phyloP scores from a whole-genome alignment of 2,797 vertebrate species.

The Siniperca undulata region DNA sequence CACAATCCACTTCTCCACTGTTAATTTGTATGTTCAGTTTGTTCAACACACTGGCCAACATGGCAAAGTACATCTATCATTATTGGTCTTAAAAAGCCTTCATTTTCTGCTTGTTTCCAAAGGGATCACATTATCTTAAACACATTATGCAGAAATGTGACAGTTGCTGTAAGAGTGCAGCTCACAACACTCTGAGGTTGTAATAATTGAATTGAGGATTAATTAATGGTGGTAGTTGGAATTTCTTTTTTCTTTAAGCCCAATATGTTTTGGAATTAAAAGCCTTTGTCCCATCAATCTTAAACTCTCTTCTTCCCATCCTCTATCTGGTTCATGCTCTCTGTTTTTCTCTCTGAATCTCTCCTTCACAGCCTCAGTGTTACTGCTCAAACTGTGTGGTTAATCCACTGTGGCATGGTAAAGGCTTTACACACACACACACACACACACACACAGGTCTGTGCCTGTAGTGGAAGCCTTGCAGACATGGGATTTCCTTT shows the following conservation, averaged over 20 bases:
- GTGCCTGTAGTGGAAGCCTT: conserved; percentile 74
- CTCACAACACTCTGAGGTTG: conserved; percentile 1
- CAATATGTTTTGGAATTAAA: conserved; percentile 30
- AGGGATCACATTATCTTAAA: conserved; percentile 42
- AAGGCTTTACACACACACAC: conserved; percentile 48
- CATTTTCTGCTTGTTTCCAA: conserved; percentile 16
- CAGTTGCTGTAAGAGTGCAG: background rate
- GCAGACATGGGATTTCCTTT: conserved; percentile 80
- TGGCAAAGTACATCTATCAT: background rate
- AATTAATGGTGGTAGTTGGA: conserved; percentile 21
- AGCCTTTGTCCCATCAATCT: conserved; percentile 15
- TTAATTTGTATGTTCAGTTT: background rate
- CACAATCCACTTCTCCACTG: background rate
- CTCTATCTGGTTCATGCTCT: conserved; percentile 27
- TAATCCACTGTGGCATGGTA: conserved; percentile 74
- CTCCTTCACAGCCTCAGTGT: conserved; percentile 54
- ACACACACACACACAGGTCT: conserved; percentile 50
- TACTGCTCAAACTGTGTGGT: conserved; percentile 61
- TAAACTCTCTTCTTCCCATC: conserved; percentile 17
- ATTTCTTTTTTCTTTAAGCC: conserved; percentile 2
- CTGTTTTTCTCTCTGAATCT: conserved; percentile 43
- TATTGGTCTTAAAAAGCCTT: background rate
- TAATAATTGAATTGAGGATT: conserved; percentile 38
- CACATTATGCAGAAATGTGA: conserved; percentile 22
- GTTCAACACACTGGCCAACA: background rate